A percentile compares a stretch with the other conserved stretches of the same genome.
Conservation (phyloP, 2,113 vertebrate genomes). For the Dasypus novemcinctus region DNA sequence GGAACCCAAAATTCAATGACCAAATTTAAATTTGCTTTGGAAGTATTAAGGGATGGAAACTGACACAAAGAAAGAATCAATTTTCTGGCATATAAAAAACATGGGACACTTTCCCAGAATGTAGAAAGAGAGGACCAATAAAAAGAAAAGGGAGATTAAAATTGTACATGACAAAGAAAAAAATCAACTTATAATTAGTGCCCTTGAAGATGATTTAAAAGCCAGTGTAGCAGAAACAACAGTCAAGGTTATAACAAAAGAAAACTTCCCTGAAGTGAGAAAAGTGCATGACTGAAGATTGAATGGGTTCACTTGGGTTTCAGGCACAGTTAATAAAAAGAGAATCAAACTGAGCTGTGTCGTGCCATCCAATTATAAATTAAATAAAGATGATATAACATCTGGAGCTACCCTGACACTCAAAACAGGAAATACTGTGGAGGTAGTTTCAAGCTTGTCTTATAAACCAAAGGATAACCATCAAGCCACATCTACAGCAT, state of each 20-base stretch:
- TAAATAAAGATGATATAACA: neutral
- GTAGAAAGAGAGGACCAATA: neutral
- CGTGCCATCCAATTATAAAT: neutral
- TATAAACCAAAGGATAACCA: too few relatives aligned
- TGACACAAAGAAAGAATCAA: neutral
- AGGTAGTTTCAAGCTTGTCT: neutral
- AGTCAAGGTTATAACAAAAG: neutral
- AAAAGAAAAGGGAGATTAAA: neutral
- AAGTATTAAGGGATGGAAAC: neutral
- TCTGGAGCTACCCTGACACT: too few relatives aligned
- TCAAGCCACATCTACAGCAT: fast-evolving
- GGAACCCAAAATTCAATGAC: neutral
- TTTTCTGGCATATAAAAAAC: neutral
- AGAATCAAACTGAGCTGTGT: neutral
- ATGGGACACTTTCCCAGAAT: neutral
- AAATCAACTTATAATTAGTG: neutral
- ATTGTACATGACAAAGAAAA: neutral
- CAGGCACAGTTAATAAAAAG: neutral
- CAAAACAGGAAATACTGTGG: fast-evolving
- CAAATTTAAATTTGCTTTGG: neutral
- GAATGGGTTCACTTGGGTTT: neutral
- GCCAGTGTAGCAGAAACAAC: neutral
- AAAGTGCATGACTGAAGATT: too few relatives aligned
- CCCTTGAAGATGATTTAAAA: neutral
- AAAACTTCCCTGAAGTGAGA: neutral